Conservation (phyloP, 1,140 invertebrate genomes). For the Anastrepha ludens region DNA sequence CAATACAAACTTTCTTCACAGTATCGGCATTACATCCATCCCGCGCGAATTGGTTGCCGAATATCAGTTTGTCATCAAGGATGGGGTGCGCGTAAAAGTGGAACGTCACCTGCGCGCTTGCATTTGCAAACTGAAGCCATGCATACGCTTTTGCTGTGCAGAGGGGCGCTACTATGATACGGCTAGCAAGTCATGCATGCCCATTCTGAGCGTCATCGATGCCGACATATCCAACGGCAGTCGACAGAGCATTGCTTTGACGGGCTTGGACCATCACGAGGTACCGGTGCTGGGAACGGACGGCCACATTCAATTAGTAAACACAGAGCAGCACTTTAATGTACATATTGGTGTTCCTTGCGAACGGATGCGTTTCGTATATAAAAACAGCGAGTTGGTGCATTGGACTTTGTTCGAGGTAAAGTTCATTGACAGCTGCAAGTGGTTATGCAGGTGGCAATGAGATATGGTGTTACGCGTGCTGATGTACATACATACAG, state of each 20-base stretch:
- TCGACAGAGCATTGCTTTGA: background rate
- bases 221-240: background rate
- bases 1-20: background rate
- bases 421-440: background rate
- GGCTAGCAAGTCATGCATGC: slow-evolving; percentile 54
- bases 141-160: slow-evolving; percentile 68
- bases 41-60: slow-evolving; percentile 64
- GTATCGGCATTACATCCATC: slow-evolving; percentile 50
- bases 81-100: slow-evolving; percentile 63
- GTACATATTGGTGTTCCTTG: slow-evolving; percentile 66
- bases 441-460: background rate
- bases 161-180: slow-evolving; percentile 63
- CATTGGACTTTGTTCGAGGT: slow-evolving; percentile 67
- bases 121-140: slow-evolving; percentile 65
- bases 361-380: slow-evolving; percentile 63
- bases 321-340: slow-evolving; percentile 56
- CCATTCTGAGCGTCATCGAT: background rate
- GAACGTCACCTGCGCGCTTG: slow-evolving; percentile 65
- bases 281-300: slow-evolving; percentile 56
- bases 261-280: slow-evolving; percentile 7
- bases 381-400: slow-evolving; percentile 60
- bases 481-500: background rate
- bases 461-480: background rate
- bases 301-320: background rate
- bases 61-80: slow-evolving; percentile 69